These are phyloP conservation scores for Cyanoderma ruficeps DNA, from an alignment of 2,113 vertebrate genomes.

Conservation along the genomic window DNA sequence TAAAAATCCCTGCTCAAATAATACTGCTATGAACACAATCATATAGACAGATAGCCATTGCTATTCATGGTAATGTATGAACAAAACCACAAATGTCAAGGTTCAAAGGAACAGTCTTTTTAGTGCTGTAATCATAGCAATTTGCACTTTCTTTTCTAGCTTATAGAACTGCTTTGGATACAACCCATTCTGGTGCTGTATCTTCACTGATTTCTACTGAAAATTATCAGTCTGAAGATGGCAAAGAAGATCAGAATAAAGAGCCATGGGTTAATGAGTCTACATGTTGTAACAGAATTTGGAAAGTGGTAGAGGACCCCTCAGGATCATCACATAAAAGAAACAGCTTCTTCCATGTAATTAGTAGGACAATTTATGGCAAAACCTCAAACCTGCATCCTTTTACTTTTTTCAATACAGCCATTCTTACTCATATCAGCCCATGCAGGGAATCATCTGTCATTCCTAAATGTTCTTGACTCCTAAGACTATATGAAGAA, in stretches of 20 bases:
- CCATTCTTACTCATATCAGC: not conserved
- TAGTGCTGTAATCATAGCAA: not conserved
- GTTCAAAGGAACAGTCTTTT: not conserved
- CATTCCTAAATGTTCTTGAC: not conserved
- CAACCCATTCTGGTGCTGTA: not conserved
- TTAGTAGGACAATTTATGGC: not conserved
- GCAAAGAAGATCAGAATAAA: not conserved
- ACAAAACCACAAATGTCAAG: not conserved
- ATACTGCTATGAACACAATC: not conserved
- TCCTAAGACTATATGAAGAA: not conserved
- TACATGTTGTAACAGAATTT: not conserved
- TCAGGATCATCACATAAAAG: not conserved
- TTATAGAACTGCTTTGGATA: not conserved
- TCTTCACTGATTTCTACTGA: not conserved
- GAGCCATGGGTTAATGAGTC: not conserved
- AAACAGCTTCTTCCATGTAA: not conserved
- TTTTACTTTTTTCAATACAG: not conserved
- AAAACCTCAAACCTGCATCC: not conserved
- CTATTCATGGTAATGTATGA: not conserved
- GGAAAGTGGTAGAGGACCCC: not conserved
- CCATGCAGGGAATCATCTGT: not conserved
- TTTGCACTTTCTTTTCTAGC: not conserved
- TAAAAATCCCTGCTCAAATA: conserved; percentile 36
- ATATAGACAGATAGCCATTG: not conserved
- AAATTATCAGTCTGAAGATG: not conserved